Base-by-base conservation (phyloP, 1,140 invertebrate species). In the Papilio glaucus region DNA sequence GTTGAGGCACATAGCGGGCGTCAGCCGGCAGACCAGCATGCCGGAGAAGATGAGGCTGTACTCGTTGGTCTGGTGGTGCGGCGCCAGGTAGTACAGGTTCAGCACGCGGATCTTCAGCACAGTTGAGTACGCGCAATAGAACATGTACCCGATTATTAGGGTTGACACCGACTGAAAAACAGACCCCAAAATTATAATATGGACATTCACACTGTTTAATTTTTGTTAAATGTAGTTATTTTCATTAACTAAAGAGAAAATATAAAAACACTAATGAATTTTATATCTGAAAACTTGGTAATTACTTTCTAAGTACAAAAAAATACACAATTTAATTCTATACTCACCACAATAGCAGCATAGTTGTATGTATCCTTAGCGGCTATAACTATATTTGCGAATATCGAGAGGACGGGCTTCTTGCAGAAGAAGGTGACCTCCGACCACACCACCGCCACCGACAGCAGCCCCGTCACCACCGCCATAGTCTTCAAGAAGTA, bases 21-120 rank as follows among this genome's bases (percentile, higher is more conserved):
- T 99, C 7, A 99, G 94, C 15, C 99, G 96, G 88, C 98, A 99
- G 8, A 99, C 94, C 94, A 99, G 96, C 98, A 99, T 97, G 70
- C 99, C 99, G 85, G 98, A 98, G 92, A 99, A 99, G 82, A 99
- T 98, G 60, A 99, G 95, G 89, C 98, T 99, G 93, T 99, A 99
- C 89, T 99, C 99, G 89, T 99, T 99, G 0, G 99, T 99, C 93
- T 99, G 98, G 93, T 99, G 99, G 90, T 99, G 96, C 0, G 98
- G 97, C 7, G 99, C 98, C 78, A 99, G 93, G 86, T 99, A 99
- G 93, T 99, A 99, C 75, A 99, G 96, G 94, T 99, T 99, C 37
- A 99, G 95, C 8, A 99, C 95, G 62, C 98, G 95, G 77, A 99
- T 98, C 93, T 99, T 98, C 79, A 99, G 96, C 49, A 99, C 96